Conservation (phyloP, 1,140 invertebrate genomes). For the Hypothenemus hampei region DNA sequence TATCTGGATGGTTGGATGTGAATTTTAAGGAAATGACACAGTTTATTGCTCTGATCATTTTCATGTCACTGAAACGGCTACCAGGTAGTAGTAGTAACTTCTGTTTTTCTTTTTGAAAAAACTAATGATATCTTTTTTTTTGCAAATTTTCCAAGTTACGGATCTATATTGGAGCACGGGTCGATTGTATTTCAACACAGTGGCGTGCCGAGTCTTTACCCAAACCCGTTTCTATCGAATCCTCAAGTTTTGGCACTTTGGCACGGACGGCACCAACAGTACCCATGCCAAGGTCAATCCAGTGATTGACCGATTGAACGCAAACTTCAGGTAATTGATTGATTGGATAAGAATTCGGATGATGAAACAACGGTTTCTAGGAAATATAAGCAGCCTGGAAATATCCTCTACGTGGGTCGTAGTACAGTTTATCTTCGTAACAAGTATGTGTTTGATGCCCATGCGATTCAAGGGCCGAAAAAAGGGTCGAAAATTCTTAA, state of each 20-base stretch:
- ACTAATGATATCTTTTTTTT: background rate
- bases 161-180: constrained; percentile 13
- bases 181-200: constrained; percentile 4
- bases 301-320: constrained; percentile 3
- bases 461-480: background rate
- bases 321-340: constrained; percentile 14
- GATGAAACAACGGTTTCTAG: constrained; percentile 2
- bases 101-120: background rate
- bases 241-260: constrained; percentile 10
- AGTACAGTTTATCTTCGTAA: constrained; percentile 12
- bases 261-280: constrained; percentile 6
- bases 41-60: constrained; percentile 10
- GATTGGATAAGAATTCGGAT: background rate
- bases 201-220: constrained; percentile 14
- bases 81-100: constrained; percentile 13
- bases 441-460: constrained; percentile 7
- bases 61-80: constrained; percentile 7
- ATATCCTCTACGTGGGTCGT: constrained; percentile 13
- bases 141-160: background rate
- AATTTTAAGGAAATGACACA: constrained; percentile 15
- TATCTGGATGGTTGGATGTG: constrained; percentile 18
- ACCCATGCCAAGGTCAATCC: constrained; percentile 11
- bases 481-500: constrained; percentile 14
- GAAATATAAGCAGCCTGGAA: constrained; percentile 11
- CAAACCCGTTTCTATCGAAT: constrained; percentile 14